These are phyloP conservation scores for Antheraea mylitta DNA, from an alignment of 1,140 invertebrate genomes.

Conservation along the genomic window DNA sequence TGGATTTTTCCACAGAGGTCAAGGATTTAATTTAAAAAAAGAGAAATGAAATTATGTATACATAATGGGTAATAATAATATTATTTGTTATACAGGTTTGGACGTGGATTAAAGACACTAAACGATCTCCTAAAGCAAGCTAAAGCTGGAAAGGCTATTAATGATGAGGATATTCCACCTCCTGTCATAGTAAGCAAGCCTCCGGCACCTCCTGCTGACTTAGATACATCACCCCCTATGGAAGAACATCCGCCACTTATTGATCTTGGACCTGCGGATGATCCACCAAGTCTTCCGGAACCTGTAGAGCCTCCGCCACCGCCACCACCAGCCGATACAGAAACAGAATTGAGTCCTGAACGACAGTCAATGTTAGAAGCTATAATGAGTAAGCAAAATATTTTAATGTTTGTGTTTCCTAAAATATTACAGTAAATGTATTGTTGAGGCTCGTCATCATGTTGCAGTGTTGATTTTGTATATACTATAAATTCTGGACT, in stretches of 20 bases:
- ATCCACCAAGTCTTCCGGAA: conserved; percentile 13
- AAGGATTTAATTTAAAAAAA: no score
- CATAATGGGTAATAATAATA: no score
- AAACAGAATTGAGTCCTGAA: conserved; percentile 21
- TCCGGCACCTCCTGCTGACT: conserved; percentile 11
- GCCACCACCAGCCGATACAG: conserved; percentile 31
- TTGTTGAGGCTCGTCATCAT: no score
- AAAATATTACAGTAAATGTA: no score
- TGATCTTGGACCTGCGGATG: conserved; percentile 21
- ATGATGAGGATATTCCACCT: conserved; percentile 90
- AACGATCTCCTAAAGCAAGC: conserved; percentile 86
- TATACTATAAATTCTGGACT: no score
- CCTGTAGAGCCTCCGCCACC: conserved; percentile 28
- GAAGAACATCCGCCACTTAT: conserved; percentile 27
- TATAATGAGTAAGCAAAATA: conserved; percentile 55
- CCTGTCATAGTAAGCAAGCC: conserved; percentile 76
- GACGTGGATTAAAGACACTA: conserved; percentile 89
- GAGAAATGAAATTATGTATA: no score
- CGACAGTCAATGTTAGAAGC: conserved; percentile 47
- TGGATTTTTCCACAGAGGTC: no score
- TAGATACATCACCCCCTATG: conserved; percentile 22
- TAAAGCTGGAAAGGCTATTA: conserved; percentile 83
- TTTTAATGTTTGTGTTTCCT: background rate
- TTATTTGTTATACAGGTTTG: conserved; percentile 75
- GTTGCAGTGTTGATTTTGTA: no score